These are phyloP conservation scores for Pteropus rufus DNA, from an alignment of 2,797 vertebrate genomes.

Conservation along the genomic window DNA sequence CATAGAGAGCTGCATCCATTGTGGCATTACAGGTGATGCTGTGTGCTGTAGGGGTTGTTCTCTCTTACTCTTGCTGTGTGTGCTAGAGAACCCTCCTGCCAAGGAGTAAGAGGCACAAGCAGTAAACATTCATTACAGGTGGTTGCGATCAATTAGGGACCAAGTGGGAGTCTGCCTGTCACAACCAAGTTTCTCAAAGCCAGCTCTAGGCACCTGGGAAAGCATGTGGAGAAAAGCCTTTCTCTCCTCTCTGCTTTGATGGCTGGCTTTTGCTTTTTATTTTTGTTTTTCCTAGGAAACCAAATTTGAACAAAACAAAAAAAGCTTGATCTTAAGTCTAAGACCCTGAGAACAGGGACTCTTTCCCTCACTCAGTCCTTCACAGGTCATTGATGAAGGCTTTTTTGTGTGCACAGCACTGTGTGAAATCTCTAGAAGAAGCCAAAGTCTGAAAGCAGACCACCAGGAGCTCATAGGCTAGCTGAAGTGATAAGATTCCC, in stretches of 20 bases:
- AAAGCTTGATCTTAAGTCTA: background rate
- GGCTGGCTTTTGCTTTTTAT: background rate
- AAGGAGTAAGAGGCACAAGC: background rate
- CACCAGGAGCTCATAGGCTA: background rate
- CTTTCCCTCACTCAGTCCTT: background rate
- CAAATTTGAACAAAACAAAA: constrained; percentile 33
- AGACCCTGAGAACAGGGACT: background rate
- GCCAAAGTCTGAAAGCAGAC: background rate
- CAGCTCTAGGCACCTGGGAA: background rate
- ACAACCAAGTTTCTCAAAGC: constrained; percentile 1
- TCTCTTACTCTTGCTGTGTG: background rate
- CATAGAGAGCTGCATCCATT: background rate
- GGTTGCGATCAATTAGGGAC: background rate
- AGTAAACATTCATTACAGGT: constrained; percentile 11
- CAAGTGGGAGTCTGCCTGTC: background rate
- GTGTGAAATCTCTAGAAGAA: background rate
- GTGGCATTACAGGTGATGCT: no score
- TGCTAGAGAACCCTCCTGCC: background rate
- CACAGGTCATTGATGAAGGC: background rate
- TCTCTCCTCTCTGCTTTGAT: constrained; percentile 2
- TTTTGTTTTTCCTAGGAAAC: constrained; percentile 39
- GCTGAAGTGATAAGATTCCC: background rate
- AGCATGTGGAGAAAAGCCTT: background rate
- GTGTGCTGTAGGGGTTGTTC: no score
- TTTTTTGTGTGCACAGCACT: background rate